These are phyloP conservation scores for Archivesica marissinica DNA, from an alignment of 1,140 invertebrate species.

Conservation along the genomic window DNA sequence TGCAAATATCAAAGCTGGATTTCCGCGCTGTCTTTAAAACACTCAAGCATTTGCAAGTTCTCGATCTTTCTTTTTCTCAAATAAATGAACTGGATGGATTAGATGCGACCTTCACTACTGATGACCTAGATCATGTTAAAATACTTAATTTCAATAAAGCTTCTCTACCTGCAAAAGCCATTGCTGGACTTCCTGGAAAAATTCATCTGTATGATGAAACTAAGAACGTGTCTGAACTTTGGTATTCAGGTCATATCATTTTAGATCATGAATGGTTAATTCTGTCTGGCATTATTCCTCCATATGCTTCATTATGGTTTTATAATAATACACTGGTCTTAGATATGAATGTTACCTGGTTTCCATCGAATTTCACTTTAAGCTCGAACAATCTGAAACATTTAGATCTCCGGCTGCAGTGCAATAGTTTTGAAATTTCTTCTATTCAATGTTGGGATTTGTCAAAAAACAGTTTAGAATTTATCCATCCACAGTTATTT, in stretches of 20 bases:
- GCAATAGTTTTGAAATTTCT: not conserved
- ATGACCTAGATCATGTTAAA: not conserved
- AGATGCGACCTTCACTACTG: not conserved
- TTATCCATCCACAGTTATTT: slow-evolving; percentile 9
- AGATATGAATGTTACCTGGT: not conserved
- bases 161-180: not conserved
- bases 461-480: slow-evolving; percentile 19
- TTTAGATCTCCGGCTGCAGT: not conserved
- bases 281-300: not conserved
- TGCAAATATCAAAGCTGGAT: not conserved
- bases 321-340: not conserved
- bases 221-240: not conserved
- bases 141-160: not conserved
- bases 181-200: not conserved
- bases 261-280: not conserved
- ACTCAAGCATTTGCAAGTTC: not conserved
- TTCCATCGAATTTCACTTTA: not conserved
- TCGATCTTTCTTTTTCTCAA: not conserved
- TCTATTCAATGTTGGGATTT: not conserved
- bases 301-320: not conserved
- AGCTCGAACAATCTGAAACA: not conserved
- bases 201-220: not conserved
- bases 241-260: too few species aligned
- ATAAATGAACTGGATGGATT: not conserved
- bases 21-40: not conserved